These are phyloP conservation scores for Brachyalestes nurse DNA, from an alignment of 2,797 vertebrate genomes.

Conservation along the genomic window DNA sequence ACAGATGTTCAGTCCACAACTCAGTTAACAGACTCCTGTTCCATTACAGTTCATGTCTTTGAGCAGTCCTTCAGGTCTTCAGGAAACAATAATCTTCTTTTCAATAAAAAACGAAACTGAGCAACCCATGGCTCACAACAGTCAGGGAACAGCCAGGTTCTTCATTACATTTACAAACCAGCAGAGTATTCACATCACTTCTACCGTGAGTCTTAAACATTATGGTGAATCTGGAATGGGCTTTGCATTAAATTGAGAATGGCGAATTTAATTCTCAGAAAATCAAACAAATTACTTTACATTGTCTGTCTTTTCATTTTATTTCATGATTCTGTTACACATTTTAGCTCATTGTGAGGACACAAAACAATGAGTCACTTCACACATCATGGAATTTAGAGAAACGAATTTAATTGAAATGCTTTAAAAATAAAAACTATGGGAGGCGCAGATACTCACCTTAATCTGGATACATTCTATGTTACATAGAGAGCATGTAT, in stretches of 20 bases:
- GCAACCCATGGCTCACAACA: background rate
- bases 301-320: constrained; percentile 38
- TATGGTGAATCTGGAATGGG: background rate
- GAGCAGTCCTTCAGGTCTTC: background rate
- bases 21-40: background rate
- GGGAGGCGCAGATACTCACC: constrained; percentile 86
- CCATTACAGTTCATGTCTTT: constrained; percentile 21
- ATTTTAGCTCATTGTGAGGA: constrained; percentile 30
- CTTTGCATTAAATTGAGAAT: background rate
- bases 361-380: constrained; percentile 35
- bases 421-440: constrained; percentile 44
- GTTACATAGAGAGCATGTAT: constrained; percentile 97
- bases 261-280: background rate
- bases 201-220: background rate
- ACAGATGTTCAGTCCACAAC: constrained; percentile 20
- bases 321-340: constrained; percentile 36
- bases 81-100: constrained; percentile 16
- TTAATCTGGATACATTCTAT: constrained; percentile 89
- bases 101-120: constrained; percentile 1
- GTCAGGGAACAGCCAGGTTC: background rate
- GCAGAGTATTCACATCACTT: background rate
- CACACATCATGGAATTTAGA: constrained; percentile 44
- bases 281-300: constrained; percentile 27
- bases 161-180: constrained; percentile 1
- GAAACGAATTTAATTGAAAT: constrained; percentile 45